Evolutionary conservation across 2,797 vertebrate species (phyloP).

Genomic region (Epinephelus coioides): DNA sequence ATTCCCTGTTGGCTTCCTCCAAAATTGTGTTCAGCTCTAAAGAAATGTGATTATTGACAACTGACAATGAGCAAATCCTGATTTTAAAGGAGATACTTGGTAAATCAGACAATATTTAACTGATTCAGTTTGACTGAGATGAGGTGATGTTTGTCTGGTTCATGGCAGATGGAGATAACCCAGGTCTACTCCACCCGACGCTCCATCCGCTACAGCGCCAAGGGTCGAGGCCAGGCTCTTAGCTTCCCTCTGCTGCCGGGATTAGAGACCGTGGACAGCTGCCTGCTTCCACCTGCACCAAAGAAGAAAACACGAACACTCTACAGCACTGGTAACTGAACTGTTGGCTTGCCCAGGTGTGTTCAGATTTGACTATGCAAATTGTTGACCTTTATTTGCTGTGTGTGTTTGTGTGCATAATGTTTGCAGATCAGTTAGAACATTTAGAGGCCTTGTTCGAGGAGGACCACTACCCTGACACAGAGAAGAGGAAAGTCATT

Average conservation of each 20-base stretch:
- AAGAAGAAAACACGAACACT: constrained; percentile 95
- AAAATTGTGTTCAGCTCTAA: background rate
- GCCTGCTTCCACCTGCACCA: constrained; percentile 74
- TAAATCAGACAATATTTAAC: background rate
- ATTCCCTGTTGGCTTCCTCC: background rate
- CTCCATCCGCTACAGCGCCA: constrained; percentile 80
- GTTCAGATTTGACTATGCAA: constrained; percentile 20
- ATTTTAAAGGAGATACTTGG: background rate
- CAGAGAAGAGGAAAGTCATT: constrained; percentile 92
- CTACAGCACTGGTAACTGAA: constrained; percentile 90
- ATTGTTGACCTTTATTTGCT: constrained; percentile 13
- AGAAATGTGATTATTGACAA: constrained; percentile 2
- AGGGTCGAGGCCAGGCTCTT: constrained; percentile 62
- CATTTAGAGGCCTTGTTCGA: constrained; percentile 92
- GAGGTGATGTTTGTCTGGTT: constrained; percentile 4
- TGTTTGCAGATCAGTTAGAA: constrained; percentile 89
- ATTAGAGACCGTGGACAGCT: constrained; percentile 60
- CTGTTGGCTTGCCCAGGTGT: background rate
- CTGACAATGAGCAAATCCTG: background rate
- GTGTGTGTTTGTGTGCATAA: constrained; percentile 6
- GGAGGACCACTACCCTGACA: constrained; percentile 96
- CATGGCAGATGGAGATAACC: constrained; percentile 82
- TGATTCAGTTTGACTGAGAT: background rate
- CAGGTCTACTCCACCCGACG: constrained; percentile 82
- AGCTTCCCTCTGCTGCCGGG: constrained; percentile 62